These are phyloP conservation scores for Drosophila falleni DNA, from an alignment of 2,888 invertebrate genomes.

Conservation along the genomic window DNA sequence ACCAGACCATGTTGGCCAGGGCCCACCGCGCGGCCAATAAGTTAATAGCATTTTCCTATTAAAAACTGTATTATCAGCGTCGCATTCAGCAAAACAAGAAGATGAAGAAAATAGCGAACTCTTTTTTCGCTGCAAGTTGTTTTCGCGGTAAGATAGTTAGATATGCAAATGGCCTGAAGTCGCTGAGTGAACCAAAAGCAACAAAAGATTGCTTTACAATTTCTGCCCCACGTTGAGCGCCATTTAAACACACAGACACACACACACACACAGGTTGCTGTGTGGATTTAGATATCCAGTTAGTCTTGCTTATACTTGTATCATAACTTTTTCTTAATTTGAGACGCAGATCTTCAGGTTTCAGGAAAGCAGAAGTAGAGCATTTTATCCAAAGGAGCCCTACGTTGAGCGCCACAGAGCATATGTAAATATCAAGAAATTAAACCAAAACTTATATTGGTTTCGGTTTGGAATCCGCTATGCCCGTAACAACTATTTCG, in stretches of 20 bases:
- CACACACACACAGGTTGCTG: not conserved
- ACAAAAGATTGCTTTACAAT: constrained; percentile 1
- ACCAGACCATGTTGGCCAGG: constrained; percentile 9
- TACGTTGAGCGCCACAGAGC: constrained; percentile 10
- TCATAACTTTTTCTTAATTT: constrained; percentile 9
- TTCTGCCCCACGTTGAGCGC: constrained; percentile 25
- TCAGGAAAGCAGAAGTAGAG: not conserved
- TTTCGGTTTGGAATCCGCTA: no score
- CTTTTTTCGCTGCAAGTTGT: constrained; percentile 16
- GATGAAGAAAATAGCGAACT: not conserved
- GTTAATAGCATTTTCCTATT: constrained; percentile 79
- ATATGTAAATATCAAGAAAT: not conserved
- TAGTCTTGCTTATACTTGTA: not conserved
- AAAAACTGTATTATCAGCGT: constrained; percentile 76
- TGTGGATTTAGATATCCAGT: not conserved
- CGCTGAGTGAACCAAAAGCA: constrained; percentile 1
- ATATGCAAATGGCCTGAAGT: constrained; percentile 69
- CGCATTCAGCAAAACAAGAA: constrained; percentile 34
- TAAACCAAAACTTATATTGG: no score
- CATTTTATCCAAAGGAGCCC: not conserved
- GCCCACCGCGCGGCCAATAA: constrained; percentile 71
- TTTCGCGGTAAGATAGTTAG: constrained; percentile 64
- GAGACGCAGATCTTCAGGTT: not conserved
- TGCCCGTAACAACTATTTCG: no score
- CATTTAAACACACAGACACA: constrained; percentile 3